A percentile compares a stretch with the other conserved stretches of the same genome.
Conservation (phyloP, 2,797 vertebrate species). For the Sebastes vulpes region DNA sequence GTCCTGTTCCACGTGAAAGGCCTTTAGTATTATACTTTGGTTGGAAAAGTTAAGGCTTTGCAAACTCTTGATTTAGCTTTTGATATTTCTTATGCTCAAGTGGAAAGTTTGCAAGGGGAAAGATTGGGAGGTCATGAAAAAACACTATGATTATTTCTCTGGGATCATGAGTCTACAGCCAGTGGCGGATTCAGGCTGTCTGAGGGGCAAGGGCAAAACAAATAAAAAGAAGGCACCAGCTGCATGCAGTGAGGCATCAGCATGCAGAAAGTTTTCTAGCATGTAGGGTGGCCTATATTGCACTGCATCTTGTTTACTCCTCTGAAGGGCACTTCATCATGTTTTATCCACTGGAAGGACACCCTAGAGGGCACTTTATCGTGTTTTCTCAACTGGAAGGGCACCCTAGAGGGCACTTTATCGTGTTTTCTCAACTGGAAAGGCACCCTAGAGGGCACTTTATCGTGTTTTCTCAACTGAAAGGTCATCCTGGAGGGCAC, state of each 20-base stretch:
- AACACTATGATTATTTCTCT: neutral
- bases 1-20: slow-evolving; percentile 42
- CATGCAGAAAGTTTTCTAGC: neutral
- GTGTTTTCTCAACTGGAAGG: too few species aligned
- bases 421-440: too few species aligned
- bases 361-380: too few species aligned
- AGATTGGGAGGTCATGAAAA: neutral
- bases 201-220: neutral
- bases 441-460: too few species aligned
- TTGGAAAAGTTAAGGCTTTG: slow-evolving; percentile 1
- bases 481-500: too few species aligned
- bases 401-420: too few species aligned
- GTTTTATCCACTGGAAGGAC: too few species aligned
- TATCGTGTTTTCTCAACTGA: too few species aligned
- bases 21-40: neutral
- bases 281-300: too few species aligned
- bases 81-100: neutral
- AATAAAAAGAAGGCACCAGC: neutral
- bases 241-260: neutral
- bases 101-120: neutral
- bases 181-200: too few species aligned
- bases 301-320: too few species aligned
- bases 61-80: neutral
- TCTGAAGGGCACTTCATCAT: too few species aligned
- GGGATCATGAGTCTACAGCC: neutral